phyloP scores from a whole-genome alignment of 37 sponge, comb jelly and placozoan genomes.

The Bolinopsis microptera region DNA sequence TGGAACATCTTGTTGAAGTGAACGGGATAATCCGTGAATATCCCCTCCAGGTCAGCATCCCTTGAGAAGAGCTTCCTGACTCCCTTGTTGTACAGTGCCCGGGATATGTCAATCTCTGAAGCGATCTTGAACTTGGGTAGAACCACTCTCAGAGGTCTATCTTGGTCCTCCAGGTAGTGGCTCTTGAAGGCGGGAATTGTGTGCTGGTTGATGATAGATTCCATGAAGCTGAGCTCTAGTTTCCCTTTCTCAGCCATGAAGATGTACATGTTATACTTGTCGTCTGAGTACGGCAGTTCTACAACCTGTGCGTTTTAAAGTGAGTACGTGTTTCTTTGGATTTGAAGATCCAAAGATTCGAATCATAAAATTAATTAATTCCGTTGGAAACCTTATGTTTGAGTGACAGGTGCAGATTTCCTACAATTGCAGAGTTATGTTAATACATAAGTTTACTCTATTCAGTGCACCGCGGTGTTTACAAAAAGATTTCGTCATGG shows the following conservation, averaged over 20 bases:
- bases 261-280: conserved; percentile 44
- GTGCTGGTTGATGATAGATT: neutral
- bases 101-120: conserved; percentile 21
- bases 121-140: conserved; percentile 51
- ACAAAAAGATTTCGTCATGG: no score
- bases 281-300: conserved; percentile 61
- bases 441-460: no score
- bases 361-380: no score
- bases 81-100: neutral
- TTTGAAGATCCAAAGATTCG: no score
- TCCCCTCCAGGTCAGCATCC: conserved; percentile 31
- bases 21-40: neutral
- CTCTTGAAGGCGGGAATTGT: conserved; percentile 27
- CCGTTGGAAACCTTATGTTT: no score
- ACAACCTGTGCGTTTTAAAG: conserved; percentile 18
- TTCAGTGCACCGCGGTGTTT: no score
- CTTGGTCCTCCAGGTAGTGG: conserved; percentile 37
- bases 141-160: conserved; percentile 9
- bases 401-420: no score
- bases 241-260: conserved; percentile 48
- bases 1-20: conserved; percentile 56
- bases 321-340: no score
- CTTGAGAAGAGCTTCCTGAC: neutral
- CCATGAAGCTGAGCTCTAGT: conserved; percentile 42
- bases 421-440: no score